These are phyloP conservation scores for Ctenicera cuprea DNA, from an alignment of 2,888 invertebrate genomes.

Conservation along the genomic window DNA sequence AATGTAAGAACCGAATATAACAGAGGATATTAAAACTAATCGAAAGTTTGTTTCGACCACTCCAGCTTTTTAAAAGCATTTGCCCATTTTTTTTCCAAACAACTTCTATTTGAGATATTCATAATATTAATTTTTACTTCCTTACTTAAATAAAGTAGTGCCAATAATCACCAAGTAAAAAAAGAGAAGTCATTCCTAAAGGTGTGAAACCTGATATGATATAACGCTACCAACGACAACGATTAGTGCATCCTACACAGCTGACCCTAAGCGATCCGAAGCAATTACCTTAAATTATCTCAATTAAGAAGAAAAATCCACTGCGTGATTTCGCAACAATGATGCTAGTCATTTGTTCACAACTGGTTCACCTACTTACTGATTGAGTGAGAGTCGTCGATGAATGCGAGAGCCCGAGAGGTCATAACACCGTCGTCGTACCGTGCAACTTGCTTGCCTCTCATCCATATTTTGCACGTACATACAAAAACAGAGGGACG, in stretches of 20 bases:
- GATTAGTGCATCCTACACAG: slow-evolving; percentile 23
- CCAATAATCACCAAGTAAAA: too few relatives aligned
- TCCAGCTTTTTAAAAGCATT: too few relatives aligned
- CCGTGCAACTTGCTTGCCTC: slow-evolving; percentile 10
- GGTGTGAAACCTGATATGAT: too few relatives aligned
- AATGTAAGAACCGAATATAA: too few relatives aligned
- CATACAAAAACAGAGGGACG: background rate
- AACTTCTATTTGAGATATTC: too few relatives aligned
- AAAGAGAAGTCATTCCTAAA: too few relatives aligned
- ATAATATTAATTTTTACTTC: too few relatives aligned
- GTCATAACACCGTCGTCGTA: slow-evolving; percentile 20
- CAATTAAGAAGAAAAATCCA: slow-evolving; percentile 50
- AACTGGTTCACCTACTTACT: slow-evolving; percentile 64
- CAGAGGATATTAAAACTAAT: too few relatives aligned
- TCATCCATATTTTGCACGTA: slow-evolving; percentile 7
- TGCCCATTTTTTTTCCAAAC: too few relatives aligned
- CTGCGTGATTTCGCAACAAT: slow-evolving; percentile 61
- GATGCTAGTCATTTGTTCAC: slow-evolving; percentile 59
- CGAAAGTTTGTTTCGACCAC: too few relatives aligned
- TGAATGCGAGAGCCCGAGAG: slow-evolving; percentile 31
- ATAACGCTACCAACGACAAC: too few relatives aligned
- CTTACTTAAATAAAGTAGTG: too few relatives aligned
- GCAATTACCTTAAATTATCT: slow-evolving; percentile 52
- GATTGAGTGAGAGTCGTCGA: slow-evolving; percentile 63
- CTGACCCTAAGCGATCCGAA: slow-evolving; percentile 26